Evolutionary conservation across 2,797 vertebrate species (phyloP).

Genomic region (Morelia viridis): DNA sequence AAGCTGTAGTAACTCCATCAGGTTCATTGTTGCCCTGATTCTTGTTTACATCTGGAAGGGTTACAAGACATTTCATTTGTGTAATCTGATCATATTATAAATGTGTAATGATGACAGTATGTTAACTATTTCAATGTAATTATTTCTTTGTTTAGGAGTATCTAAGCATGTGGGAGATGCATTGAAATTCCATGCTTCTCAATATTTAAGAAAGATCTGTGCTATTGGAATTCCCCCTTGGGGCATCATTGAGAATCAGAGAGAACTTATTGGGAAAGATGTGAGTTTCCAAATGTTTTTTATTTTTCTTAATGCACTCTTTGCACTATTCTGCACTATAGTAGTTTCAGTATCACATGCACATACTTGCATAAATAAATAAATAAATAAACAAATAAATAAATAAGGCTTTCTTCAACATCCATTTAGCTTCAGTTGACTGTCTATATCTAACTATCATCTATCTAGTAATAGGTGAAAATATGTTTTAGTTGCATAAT

Average conservation of each 20-base stretch:
- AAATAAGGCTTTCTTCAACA: no score
- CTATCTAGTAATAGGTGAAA: not conserved
- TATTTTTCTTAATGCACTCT: not conserved
- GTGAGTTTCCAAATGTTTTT: constrained; percentile 75
- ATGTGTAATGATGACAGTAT: not conserved
- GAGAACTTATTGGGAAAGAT: constrained; percentile 90
- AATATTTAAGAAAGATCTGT: constrained; percentile 86
- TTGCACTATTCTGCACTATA: not conserved
- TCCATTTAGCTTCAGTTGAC: not conserved
- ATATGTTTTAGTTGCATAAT: not conserved
- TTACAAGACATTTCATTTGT: not conserved
- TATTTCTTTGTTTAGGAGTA: constrained; percentile 78
- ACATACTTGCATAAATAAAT: no score
- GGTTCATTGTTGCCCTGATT: not conserved
- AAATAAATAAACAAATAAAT: no score
- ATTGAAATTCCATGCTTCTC: constrained; percentile 83
- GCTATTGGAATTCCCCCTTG: constrained; percentile 91
- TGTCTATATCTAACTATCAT: not conserved
- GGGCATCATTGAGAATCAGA: constrained; percentile 93
- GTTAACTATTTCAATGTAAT: not conserved
- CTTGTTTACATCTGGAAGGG: not conserved
- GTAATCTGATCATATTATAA: not conserved
- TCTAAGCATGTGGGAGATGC: constrained; percentile 94
- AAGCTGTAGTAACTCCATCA: not conserved
- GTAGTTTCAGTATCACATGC: not conserved